A percentile compares a stretch with the other conserved stretches of the same genome.
Conservation (phyloP, 2,888 invertebrate genomes). For the Trisateles emortualis region DNA sequence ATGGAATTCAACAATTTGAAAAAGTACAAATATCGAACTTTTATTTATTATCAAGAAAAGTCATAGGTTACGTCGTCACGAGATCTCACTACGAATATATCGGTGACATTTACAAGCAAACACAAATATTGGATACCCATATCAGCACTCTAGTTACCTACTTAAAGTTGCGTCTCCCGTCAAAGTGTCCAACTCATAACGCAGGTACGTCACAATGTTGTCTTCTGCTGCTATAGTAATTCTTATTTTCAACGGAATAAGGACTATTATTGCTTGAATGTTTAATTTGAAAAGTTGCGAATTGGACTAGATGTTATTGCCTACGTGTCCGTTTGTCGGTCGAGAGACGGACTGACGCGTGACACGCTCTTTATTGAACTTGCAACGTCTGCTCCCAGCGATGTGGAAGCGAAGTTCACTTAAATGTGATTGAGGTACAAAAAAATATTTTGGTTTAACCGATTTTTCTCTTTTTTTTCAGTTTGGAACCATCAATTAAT, state of each 20-base stretch:
- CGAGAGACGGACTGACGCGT: constrained; percentile 55
- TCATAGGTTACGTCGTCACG: too few species aligned
- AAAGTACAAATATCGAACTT: too few species aligned
- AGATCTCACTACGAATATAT: constrained; percentile 15
- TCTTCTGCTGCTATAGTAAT: constrained; percentile 14
- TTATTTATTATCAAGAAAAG: too few species aligned
- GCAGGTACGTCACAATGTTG: constrained; percentile 56
- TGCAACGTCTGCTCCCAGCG: constrained; percentile 46
- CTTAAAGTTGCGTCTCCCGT: constrained; percentile 65
- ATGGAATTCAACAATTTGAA: too few species aligned
- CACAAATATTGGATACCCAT: constrained; percentile 59
- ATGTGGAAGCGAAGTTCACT: not conserved
- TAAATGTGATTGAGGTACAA: not conserved
- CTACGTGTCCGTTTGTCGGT: constrained; percentile 63
- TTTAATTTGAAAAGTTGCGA: constrained; percentile 31
- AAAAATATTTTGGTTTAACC: too few species aligned
- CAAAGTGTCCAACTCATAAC: constrained; percentile 79
- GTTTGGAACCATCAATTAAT: not conserved
- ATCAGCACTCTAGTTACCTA: constrained; percentile 65
- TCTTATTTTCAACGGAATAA: constrained; percentile 24
- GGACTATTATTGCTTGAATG: constrained; percentile 28
- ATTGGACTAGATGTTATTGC: constrained; percentile 64
- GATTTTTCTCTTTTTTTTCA: not conserved
- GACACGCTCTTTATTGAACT: constrained; percentile 68
- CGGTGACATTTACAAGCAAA: constrained; percentile 45